Conservation (phyloP, 1,140 invertebrate species). For the Macrosteles quadrilineatus region DNA sequence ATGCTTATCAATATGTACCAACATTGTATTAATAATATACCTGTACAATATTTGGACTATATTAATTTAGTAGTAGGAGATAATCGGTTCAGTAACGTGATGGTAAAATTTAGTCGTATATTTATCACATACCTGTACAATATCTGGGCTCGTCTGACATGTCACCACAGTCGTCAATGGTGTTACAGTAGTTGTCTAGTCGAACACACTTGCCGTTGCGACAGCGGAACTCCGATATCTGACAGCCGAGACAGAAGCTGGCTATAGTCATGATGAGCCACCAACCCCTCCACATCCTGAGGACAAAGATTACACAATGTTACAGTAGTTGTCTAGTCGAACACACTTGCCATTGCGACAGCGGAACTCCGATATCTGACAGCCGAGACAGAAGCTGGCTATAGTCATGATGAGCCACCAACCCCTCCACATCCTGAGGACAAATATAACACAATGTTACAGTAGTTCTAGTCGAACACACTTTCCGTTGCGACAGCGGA, state of each 20-base stretch:
- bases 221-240: constrained; percentile 82
- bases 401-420: not conserved
- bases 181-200: constrained; percentile 84
- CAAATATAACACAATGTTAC: no score
- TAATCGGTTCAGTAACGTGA: no score
- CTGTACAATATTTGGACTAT: no score
- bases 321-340: constrained; percentile 81
- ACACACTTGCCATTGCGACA: constrained; percentile 79
- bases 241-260: constrained; percentile 55
- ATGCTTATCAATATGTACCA: no score
- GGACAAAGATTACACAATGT: no score
- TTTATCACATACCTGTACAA: constrained; percentile 81
- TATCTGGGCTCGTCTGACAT: constrained; percentile 77
- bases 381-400: constrained; percentile 54
- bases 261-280: not conserved
- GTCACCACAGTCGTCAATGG: constrained; percentile 78
- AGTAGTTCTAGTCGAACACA: constrained; percentile 83
- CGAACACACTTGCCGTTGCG: constrained; percentile 76
- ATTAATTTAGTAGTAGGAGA: no score
- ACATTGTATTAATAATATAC: no score
- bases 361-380: constrained; percentile 76
- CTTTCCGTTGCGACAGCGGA: constrained; percentile 72
- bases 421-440: no score
- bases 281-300: no score
- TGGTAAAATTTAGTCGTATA: no score